phyloP scores from a whole-genome alignment of 2,888 invertebrate species.

The Pseudolycoriella hygida region DNA sequence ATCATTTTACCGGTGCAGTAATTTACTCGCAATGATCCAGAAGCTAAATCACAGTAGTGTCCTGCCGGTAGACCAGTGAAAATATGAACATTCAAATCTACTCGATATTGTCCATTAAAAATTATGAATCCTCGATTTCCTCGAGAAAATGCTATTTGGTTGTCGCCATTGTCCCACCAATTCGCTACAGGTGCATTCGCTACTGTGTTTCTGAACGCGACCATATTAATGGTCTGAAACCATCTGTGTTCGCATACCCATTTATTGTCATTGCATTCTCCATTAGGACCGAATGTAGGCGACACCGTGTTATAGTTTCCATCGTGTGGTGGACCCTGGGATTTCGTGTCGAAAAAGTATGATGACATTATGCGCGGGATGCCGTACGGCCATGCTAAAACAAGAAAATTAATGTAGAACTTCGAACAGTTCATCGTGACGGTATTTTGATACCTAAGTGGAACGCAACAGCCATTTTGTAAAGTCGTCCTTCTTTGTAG shows the following conservation, averaged over 20 bases:
- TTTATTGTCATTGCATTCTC: constrained; percentile 39
- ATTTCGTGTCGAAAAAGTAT: constrained; percentile 37
- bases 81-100: constrained; percentile 31
- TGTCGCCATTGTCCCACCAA: constrained; percentile 60
- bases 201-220: constrained; percentile 47
- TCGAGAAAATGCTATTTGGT: constrained; percentile 64
- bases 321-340: constrained; percentile 36
- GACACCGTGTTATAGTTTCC: constrained; percentile 27
- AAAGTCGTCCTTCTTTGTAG: constrained; percentile 22
- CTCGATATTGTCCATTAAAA: constrained; percentile 40
- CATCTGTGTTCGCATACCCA: constrained; percentile 69
- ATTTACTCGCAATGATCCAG: constrained; percentile 34
- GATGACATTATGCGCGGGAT: constrained; percentile 67
- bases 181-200: constrained; percentile 33
- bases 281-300: constrained; percentile 39
- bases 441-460: too few relatives aligned
- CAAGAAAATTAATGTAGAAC: too few relatives aligned
- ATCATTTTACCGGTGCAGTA: constrained; percentile 47
- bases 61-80: constrained; percentile 39
- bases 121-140: constrained; percentile 52
- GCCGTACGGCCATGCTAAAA: constrained; percentile 60
- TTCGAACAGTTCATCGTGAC: too few relatives aligned
- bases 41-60: constrained; percentile 49
- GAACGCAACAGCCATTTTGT: constrained; percentile 35
- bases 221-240: constrained; percentile 57